A percentile compares a stretch with the other conserved stretches of the same genome.
phyloP scores from a whole-genome alignment of 2,113 vertebrate species.

The Campylomormyrus tamandua region DNA sequence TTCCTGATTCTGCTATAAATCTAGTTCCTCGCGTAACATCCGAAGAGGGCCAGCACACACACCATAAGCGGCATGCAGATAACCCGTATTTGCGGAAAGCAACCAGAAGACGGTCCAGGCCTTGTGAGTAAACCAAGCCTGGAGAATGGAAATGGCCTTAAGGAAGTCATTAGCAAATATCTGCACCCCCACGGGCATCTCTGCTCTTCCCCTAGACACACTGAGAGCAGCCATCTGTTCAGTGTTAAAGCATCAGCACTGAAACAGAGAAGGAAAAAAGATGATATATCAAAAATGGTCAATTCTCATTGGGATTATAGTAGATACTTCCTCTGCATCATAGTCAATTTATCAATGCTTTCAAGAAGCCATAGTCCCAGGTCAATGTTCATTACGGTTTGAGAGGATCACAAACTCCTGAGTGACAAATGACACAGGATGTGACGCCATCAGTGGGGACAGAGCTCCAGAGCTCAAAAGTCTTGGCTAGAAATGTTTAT shows the following conservation, averaged over 20 bases:
- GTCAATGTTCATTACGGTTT: neutral
- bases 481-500: neutral
- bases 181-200: neutral
- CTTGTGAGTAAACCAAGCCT: neutral
- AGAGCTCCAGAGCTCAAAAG: neutral
- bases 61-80: neutral
- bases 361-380: neutral
- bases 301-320: neutral
- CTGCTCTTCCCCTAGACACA: conserved; percentile 21
- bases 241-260: neutral
- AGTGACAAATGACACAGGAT: neutral
- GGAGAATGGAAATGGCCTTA: neutral
- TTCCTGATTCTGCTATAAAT: neutral
- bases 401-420: neutral
- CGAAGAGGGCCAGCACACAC: neutral
- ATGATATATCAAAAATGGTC: neutral
- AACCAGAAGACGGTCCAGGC: neutral
- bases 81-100: neutral
- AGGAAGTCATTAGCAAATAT: conserved; percentile 3
- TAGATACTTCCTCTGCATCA: neutral
- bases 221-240: conserved; percentile 25
- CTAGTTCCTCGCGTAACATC: neutral
- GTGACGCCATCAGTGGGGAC: neutral
- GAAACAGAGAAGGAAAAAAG: neutral
- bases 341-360: neutral